phyloP scores from a whole-genome alignment of 2,797 vertebrate species.

The Acanthiza pusilla region DNA sequence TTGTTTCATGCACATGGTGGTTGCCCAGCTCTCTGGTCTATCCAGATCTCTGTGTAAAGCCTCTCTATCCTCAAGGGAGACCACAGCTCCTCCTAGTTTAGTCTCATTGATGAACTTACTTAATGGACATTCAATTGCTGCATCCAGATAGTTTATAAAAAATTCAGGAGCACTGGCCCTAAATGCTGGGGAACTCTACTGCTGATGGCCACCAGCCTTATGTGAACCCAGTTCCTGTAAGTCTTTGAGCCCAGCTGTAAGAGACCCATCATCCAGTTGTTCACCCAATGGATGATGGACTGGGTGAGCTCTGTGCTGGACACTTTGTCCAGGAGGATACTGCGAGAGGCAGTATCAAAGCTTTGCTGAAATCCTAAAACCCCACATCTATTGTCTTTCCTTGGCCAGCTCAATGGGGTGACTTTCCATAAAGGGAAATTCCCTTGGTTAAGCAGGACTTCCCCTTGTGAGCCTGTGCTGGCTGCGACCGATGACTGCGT shows the following conservation, averaged over 20 bases:
- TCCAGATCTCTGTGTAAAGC: background rate
- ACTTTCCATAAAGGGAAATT: background rate
- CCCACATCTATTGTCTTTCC: background rate
- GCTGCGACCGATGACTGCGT: accelerated
- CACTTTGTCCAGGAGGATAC: background rate
- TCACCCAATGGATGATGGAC: background rate
- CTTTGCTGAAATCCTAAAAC: background rate
- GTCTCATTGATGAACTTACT: background rate
- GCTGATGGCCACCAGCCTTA: background rate
- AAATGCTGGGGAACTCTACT: background rate
- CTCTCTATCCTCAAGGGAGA: background rate
- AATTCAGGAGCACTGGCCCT: background rate
- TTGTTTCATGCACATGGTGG: background rate
- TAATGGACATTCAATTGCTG: background rate
- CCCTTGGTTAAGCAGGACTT: background rate
- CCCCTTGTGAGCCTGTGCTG: background rate
- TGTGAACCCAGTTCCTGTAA: background rate
- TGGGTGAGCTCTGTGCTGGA: background rate
- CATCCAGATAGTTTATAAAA: background rate
- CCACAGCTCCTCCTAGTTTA: background rate
- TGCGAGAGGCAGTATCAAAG: background rate
- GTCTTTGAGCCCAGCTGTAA: background rate
- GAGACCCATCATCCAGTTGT: background rate
- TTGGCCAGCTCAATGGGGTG: background rate
- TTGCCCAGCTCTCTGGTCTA: background rate